phyloP scores from a whole-genome alignment of 2,797 vertebrate genomes.

The Balearica regulorum region DNA sequence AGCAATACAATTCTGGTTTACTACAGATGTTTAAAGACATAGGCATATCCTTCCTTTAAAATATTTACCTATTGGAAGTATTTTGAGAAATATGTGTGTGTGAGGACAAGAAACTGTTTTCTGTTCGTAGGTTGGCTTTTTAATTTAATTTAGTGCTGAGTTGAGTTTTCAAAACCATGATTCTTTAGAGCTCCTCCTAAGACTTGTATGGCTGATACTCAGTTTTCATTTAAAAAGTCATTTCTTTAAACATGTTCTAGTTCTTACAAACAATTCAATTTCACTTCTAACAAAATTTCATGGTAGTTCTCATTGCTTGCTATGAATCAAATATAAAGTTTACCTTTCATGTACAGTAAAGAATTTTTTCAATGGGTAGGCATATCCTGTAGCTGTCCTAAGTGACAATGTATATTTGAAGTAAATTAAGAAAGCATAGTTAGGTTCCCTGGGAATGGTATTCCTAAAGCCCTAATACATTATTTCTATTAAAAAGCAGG shows the following conservation, averaged over 20 bases:
- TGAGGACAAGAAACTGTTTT: neutral
- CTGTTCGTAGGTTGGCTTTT: neutral
- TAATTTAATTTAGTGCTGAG: neutral
- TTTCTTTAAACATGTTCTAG: neutral
- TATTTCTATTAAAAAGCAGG: slow-evolving; percentile 13
- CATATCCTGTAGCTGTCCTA: slow-evolving; percentile 11
- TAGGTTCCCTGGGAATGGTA: slow-evolving; percentile 22
- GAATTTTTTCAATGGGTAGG: slow-evolving; percentile 5
- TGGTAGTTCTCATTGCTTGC: slow-evolving; percentile 3
- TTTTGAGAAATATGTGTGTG: neutral
- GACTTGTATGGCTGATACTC: neutral
- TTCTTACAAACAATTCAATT: slow-evolving; percentile 11
- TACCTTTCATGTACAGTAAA: slow-evolving; percentile 18
- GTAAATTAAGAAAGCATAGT: slow-evolving; percentile 52
- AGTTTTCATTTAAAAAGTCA: neutral
- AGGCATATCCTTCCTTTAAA: too few relatives aligned
- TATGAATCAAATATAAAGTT: slow-evolving; percentile 53
- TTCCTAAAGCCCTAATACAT: slow-evolving; percentile 13
- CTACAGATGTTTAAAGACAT: neutral
- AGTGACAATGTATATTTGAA: slow-evolving; percentile 1
- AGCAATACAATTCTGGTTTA: neutral
- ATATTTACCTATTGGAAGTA: neutral
- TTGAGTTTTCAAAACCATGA: neutral
- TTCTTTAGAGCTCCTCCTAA: neutral
- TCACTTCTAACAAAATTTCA: slow-evolving; percentile 51